Evolutionary conservation across 1,140 invertebrate genomes (phyloP).

Genomic region (Orussus abietinus): DNA sequence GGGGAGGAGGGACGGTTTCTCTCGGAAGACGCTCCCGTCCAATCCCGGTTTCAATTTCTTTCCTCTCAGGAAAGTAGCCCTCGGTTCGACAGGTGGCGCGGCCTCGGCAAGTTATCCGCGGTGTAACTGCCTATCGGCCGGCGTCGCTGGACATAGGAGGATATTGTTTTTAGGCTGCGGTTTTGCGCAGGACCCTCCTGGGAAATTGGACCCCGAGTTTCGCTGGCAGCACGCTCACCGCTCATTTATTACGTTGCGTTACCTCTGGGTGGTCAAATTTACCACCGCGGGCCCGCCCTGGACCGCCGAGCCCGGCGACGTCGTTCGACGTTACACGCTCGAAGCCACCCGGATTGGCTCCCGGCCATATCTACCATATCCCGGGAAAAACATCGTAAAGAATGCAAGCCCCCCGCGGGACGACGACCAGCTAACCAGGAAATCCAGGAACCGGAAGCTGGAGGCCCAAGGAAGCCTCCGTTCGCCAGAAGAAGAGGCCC

Average conservation of each 20-base stretch:
- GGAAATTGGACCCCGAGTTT: conserved; percentile 45
- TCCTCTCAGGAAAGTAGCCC: too few relatives aligned
- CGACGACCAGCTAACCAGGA: too few relatives aligned
- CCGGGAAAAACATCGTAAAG: too few relatives aligned
- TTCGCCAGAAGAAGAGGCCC: too few relatives aligned
- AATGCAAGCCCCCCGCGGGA: too few relatives aligned
- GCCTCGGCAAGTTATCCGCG: conserved; percentile 30
- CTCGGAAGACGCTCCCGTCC: too few relatives aligned
- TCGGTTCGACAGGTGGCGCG: too few relatives aligned
- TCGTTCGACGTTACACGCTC: conserved; percentile 28
- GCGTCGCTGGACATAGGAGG: conserved; percentile 36
- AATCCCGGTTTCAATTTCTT: too few relatives aligned
- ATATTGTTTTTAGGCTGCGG: conserved; percentile 51
- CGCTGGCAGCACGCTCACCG: conserved; percentile 40
- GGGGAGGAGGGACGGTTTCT: too few relatives aligned
- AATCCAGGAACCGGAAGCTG: too few relatives aligned
- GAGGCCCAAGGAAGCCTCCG: too few relatives aligned
- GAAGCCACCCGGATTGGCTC: conserved; percentile 28
- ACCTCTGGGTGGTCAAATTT: conserved; percentile 49
- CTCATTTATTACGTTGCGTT: conserved; percentile 49
- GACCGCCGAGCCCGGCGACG: conserved; percentile 24
- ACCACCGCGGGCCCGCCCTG: conserved; percentile 29
- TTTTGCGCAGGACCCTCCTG: conserved; percentile 42
- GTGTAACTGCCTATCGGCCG: conserved; percentile 35
- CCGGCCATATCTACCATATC: conserved; percentile 17